These are phyloP conservation scores for Palythoa grandis DNA, from an alignment of 92 coral and sea anemone genomes.

Conservation along the genomic window DNA sequence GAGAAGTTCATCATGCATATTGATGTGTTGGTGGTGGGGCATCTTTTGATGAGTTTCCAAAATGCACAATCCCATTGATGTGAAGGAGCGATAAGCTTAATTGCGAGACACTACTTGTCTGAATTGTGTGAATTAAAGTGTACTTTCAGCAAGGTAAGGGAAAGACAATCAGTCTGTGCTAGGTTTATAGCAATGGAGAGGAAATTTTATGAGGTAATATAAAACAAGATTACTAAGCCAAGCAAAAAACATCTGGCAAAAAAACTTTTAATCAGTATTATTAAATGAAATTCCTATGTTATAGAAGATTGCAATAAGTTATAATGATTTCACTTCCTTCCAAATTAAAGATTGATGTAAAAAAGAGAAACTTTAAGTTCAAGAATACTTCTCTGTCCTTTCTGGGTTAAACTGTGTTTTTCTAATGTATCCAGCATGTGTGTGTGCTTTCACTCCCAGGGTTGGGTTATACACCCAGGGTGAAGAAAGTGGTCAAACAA, in stretches of 20 bases:
- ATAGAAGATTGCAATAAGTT: too few species aligned
- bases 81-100: slow-evolving; percentile 42
- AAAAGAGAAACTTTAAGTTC: too few species aligned
- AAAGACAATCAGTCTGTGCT: slow-evolving; percentile 28
- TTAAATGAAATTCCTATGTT: not conserved
- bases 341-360: not conserved
- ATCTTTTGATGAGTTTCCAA: slow-evolving; percentile 45
- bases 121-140: slow-evolving; percentile 37
- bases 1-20: slow-evolving; percentile 43
- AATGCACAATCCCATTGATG: slow-evolving; percentile 49
- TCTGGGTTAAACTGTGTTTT: too few species aligned
- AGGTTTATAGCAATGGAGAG: slow-evolving; percentile 7
- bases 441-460: too few species aligned
- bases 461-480: too few species aligned
- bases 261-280: not conserved
- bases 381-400: too few species aligned
- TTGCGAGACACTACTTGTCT: slow-evolving; percentile 49
- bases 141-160: slow-evolving; percentile 43
- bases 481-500: too few species aligned
- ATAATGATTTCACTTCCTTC: not conserved
- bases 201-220: not conserved
- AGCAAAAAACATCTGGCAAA: not conserved
- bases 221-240: not conserved
- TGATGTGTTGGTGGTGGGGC: slow-evolving; percentile 30
- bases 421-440: too few species aligned